phyloP scores from a whole-genome alignment of 1,140 invertebrate genomes.

The Drosophila erecta region DNA sequence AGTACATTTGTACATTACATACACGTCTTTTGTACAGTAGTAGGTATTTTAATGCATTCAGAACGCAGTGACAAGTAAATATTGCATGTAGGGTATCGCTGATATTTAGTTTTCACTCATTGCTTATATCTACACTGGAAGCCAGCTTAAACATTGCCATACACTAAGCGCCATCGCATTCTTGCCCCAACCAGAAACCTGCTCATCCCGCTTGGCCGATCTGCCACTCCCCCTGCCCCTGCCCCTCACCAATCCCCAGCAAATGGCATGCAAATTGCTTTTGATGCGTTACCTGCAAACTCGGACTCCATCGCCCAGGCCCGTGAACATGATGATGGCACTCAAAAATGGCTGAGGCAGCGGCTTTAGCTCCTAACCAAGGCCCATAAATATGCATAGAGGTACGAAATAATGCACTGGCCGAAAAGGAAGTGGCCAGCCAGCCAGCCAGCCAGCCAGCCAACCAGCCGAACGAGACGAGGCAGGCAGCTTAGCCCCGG shows the following conservation, averaged over 20 bases:
- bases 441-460: conserved; percentile 46
- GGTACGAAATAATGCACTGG: conserved; percentile 53
- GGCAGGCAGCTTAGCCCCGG: conserved; percentile 69
- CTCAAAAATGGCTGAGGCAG: conserved; percentile 77
- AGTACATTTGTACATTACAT: too few relatives aligned
- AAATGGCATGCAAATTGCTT: conserved; percentile 83
- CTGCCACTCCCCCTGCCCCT: neutral
- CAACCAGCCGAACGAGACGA: conserved; percentile 10
- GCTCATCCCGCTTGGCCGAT: conserved; percentile 32
- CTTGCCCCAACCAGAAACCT: conserved; percentile 57
- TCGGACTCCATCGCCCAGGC: conserved; percentile 2
- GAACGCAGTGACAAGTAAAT: neutral
- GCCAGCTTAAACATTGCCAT: conserved; percentile 55
- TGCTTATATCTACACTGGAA: conserved; percentile 29
- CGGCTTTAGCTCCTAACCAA: conserved; percentile 5
- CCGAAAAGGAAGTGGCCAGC: conserved; percentile 61
- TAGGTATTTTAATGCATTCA: neutral
- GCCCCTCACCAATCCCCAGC: neutral
- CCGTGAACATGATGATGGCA: conserved; percentile 67
- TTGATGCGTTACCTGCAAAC: conserved; percentile 71
- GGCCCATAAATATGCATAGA: conserved; percentile 79
- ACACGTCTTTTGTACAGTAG: too few relatives aligned
- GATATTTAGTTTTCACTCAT: conserved; percentile 2
- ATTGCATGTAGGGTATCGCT: neutral
- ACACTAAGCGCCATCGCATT: conserved; percentile 74